Conservation (phyloP, 2,113 vertebrate genomes). For the Hystrix cristata region DNA sequence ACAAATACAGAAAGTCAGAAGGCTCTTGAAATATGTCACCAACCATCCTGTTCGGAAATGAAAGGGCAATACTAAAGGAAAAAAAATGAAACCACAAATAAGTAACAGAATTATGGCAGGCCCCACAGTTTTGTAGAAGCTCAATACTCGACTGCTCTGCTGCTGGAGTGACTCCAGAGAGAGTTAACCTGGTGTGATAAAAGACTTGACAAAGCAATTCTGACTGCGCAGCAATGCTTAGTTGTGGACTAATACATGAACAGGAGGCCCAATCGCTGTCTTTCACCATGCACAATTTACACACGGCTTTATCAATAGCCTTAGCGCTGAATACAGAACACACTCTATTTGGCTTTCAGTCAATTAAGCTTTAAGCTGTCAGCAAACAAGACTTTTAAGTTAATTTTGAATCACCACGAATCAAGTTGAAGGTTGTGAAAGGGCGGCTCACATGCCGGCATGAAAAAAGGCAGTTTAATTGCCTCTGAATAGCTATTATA, state of each 20-base stretch:
- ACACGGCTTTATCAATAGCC: conserved; percentile 89
- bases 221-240: conserved; percentile 85
- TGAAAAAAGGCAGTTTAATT: conserved; percentile 90
- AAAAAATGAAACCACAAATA: conserved; percentile 60
- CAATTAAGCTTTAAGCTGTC: conserved; percentile 96
- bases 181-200: conserved; percentile 84
- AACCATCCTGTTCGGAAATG: background rate
- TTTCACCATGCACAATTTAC: conserved; percentile 86
- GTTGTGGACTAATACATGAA: conserved; percentile 84
- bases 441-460: conserved; percentile 86
- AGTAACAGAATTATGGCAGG: conserved; percentile 56
- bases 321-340: conserved; percentile 89
- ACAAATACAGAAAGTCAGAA: background rate
- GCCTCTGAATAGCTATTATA: conserved; percentile 90
- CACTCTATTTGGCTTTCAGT: conserved; percentile 94
- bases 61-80: conserved; percentile 37
- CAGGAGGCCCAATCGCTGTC: conserved; percentile 85
- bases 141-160: conserved; percentile 72
- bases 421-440: conserved; percentile 91
- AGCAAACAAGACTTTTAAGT: conserved; percentile 94
- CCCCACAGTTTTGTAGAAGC: conserved; percentile 36
- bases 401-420: conserved; percentile 91
- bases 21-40: conserved; percentile 6
- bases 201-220: conserved; percentile 86
- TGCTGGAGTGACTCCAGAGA: conserved; percentile 77